A percentile compares a stretch with the other conserved stretches of the same genome.
Evolutionary conservation across 2,797 vertebrate species (phyloP).

Genomic region (Tinamus major): DNA sequence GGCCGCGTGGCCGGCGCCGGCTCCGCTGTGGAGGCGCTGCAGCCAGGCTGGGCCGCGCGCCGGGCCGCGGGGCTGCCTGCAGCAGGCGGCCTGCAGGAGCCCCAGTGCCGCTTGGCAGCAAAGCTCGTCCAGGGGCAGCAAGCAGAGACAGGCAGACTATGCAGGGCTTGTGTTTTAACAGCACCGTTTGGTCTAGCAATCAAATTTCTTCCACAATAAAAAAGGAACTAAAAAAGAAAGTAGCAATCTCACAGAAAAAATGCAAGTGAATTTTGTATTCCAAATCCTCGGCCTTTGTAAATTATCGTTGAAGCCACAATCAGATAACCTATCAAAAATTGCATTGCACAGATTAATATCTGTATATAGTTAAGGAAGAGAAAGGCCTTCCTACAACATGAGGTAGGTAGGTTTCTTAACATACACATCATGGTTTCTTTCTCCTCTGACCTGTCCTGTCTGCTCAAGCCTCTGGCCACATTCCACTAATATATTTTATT

Average conservation of each 20-base stretch:
- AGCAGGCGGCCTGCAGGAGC: neutral
- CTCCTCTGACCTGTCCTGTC: neutral
- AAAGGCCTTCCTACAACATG: neutral
- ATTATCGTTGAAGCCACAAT: neutral
- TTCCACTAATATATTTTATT: neutral
- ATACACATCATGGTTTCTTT: neutral
- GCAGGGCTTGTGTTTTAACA: neutral
- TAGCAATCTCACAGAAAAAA: neutral
- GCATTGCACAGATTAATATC: neutral
- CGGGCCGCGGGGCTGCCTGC: too few relatives aligned
- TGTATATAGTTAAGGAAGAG: neutral
- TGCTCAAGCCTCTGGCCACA: neutral
- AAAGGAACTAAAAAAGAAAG: neutral
- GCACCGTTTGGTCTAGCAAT: neutral
- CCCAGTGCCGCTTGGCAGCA: neutral
- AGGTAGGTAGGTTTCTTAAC: neutral
- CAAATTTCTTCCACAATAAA: neutral
- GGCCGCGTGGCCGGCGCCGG: neutral
- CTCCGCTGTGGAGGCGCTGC: neutral
- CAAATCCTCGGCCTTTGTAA: neutral
- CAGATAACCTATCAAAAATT: neutral
- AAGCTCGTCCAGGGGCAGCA: neutral
- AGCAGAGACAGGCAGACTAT: neutral
- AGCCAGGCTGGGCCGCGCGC: neutral
- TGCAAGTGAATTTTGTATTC: neutral